These are phyloP conservation scores for Griposia aprilina DNA, from an alignment of 2,888 invertebrate genomes.

Conservation along the genomic window DNA sequence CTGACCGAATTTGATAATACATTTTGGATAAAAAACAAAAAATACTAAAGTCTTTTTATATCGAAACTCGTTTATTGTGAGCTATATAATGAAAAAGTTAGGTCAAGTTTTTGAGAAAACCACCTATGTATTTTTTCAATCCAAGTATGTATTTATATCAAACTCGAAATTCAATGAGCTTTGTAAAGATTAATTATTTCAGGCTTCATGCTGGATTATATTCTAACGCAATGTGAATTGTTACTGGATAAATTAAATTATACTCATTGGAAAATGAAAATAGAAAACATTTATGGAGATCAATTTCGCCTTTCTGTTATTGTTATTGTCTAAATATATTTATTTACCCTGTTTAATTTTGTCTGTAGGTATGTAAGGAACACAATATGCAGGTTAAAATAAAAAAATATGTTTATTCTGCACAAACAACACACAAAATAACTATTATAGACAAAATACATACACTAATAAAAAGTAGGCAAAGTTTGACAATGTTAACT, in stretches of 20 bases:
- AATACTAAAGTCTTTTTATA: not conserved
- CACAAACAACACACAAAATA: too few relatives aligned
- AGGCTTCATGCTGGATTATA: too few relatives aligned
- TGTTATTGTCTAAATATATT: not conserved
- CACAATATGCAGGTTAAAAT: not conserved
- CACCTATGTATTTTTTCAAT: not conserved
- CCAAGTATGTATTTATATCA: not conserved
- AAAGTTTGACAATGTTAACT: too few relatives aligned
- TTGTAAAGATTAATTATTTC: not conserved
- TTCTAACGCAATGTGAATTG: too few relatives aligned
- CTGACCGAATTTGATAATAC: conserved; percentile 17
- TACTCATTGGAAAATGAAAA: not conserved
- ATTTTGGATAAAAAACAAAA: conserved; percentile 17
- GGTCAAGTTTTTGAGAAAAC: not conserved
- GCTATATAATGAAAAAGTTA: not conserved
- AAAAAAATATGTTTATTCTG: too few relatives aligned
- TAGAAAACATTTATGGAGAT: not conserved
- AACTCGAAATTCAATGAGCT: not conserved
- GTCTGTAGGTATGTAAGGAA: not conserved
- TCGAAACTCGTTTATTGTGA: not conserved
- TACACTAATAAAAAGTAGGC: too few relatives aligned
- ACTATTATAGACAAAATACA: too few relatives aligned
- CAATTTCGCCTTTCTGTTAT: not conserved
- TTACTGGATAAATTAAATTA: not conserved
- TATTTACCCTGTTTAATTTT: not conserved